phyloP scores from a whole-genome alignment of 2,888 invertebrate genomes.

The Napeogenes inachia region DNA sequence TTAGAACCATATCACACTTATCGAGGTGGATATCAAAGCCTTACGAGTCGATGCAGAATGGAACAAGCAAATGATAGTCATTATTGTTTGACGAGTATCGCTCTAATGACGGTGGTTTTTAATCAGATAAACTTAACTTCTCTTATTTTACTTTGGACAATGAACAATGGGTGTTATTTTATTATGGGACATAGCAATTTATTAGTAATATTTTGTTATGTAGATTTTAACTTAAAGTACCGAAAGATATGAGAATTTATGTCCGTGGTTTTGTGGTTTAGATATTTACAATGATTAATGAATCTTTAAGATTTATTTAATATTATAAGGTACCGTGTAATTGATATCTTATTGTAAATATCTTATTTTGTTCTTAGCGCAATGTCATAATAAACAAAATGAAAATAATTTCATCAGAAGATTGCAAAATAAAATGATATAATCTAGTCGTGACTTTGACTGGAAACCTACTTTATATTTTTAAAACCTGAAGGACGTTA shows the following conservation, averaged over 20 bases:
- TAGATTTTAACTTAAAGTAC: constrained; percentile 3
- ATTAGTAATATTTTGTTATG: constrained; percentile 19
- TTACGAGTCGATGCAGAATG: constrained; percentile 30
- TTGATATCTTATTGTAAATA: constrained; percentile 5
- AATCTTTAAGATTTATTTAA: no score
- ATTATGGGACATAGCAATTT: constrained; percentile 27
- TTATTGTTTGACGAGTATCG: constrained; percentile 50
- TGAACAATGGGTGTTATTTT: constrained; percentile 37
- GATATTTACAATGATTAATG: background rate
- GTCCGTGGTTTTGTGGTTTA: background rate
- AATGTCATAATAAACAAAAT: no score
- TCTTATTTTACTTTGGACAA: constrained; percentile 44
- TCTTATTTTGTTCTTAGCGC: constrained; percentile 2
- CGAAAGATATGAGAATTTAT: background rate
- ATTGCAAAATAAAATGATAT: background rate
- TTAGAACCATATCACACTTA: constrained; percentile 31
- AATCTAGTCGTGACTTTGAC: constrained; percentile 32
- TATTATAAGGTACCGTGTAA: no score
- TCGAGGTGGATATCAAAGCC: constrained; percentile 22
- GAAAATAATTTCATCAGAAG: background rate
- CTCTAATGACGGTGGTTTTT: constrained; percentile 45
- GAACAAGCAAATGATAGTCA: constrained; percentile 55
- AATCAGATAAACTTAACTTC: constrained; percentile 52
- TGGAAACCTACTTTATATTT: constrained; percentile 49
- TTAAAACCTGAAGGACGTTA: constrained; percentile 45